Base-by-base conservation (phyloP, 2,888 invertebrate genomes). In the Melanostoma mellinum region DNA sequence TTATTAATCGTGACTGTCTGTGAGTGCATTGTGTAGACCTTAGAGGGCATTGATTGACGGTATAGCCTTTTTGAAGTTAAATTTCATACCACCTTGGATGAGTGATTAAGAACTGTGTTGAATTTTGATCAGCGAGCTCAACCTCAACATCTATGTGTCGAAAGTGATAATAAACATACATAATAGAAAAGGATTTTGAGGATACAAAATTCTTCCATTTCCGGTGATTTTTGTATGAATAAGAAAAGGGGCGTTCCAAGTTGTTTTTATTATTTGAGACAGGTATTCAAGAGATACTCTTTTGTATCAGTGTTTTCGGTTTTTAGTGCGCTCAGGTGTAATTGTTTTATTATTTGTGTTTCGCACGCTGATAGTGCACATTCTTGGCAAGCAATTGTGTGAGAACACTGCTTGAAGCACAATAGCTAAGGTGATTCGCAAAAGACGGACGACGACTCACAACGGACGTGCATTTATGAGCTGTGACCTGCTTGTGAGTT, bases 361-460 rank as follows among this genome's bases (percentile, higher is more conserved):
- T 84, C 78, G 69, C 82, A 78, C 78, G 82, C 78, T 74, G 69
- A 84, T 74, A 77, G 60, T 40, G 52, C 48, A 35, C 35, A 48
- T 46, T 68, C 33, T 40, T 44, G 30, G 9, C 2, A 35, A 46
- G 10, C 46, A 36, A 50, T 36, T 67, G 42, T 40, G 61, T 69
- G 69, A 35, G 55, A 69, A 48, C 6, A 42, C 35, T 55, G 9
- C 42, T 32, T 30, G 10, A 6, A 53, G 44, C 3, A 68, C 32
- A 75, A 60, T 9, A 67, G 36, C 1, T 33, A 20, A 48, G 38
- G 33, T 36, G 58, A 40, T 46, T 38, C 38, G 38, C 10, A 67
- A 42, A 35, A 33, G 33, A 61, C 46, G 61, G 4, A 20, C 44
- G 35, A 60, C 60, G 60, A 60, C 38, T 33, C 32, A 42, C 32